Evolutionary conservation across 2,113 vertebrate species (phyloP).

Genomic region (Holacanthus passer): DNA sequence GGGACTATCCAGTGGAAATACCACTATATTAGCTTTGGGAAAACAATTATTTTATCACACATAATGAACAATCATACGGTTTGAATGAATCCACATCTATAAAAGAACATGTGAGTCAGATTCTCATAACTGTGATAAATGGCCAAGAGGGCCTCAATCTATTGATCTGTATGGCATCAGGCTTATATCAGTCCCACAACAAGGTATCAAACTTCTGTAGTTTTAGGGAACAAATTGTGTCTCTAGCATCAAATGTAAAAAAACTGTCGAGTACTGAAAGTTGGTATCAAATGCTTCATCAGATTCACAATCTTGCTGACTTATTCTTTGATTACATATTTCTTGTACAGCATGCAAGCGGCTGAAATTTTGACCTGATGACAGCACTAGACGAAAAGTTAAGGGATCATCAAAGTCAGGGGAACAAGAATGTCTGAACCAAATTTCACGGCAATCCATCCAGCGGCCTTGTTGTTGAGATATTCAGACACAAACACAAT

Average conservation of each 20-base stretch:
- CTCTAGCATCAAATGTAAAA: neutral
- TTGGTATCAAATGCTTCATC: too few species aligned
- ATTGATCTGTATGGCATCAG: neutral
- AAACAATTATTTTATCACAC: slow-evolving; percentile 24
- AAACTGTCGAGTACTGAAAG: too few species aligned
- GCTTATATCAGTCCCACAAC: neutral
- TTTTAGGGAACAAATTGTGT: neutral
- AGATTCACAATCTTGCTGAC: neutral
- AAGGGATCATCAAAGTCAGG: too few species aligned
- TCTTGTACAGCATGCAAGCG: neutral
- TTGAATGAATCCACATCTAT: slow-evolving; percentile 16
- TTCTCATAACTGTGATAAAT: neutral
- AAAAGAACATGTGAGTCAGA: too few species aligned
- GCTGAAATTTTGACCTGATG: too few species aligned
- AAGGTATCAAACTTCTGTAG: too few species aligned
- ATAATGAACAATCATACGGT: slow-evolving; percentile 10
- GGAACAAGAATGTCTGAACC: too few species aligned
- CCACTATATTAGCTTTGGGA: slow-evolving; percentile 11
- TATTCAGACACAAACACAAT: neutral
- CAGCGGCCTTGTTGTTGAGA: neutral
- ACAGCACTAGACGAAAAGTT: too few species aligned
- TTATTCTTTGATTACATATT: neutral
- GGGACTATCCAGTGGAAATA: slow-evolving; percentile 37
- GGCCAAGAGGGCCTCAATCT: neutral
- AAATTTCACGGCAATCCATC: neutral